phyloP scores from a whole-genome alignment of 2,113 vertebrate species.

The Corythornis madagascariensis region DNA sequence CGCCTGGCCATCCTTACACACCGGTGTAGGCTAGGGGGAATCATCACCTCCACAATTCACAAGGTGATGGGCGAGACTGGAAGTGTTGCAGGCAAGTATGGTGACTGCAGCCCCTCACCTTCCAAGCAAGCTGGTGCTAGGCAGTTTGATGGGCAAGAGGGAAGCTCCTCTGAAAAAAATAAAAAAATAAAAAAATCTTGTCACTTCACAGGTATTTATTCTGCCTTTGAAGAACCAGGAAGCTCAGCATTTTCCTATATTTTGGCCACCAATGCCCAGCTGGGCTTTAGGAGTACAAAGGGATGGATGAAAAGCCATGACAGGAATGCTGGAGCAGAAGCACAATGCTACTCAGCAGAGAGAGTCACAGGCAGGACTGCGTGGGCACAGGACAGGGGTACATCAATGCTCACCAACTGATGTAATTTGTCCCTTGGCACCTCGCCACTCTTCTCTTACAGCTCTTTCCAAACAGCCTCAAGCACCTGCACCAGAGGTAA shows the following conservation, averaged over 20 bases:
- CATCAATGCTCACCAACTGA: accelerated
- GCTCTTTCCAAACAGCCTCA: background rate
- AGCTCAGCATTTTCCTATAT: background rate
- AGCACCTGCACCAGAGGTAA: background rate
- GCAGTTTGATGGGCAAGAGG: background rate
- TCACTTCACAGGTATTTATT: background rate
- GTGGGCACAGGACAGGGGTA: background rate
- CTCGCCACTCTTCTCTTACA: background rate
- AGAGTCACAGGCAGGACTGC: background rate
- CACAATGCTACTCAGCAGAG: background rate
- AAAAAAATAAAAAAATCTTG: background rate
- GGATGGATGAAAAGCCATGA: background rate
- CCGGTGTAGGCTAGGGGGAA: background rate
- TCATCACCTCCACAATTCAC: accelerated
- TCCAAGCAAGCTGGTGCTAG: background rate
- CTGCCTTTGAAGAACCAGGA: background rate
- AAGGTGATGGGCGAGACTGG: background rate
- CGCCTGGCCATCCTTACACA: background rate
- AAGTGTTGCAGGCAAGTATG: background rate
- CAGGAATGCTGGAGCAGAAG: background rate
- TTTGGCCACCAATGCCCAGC: background rate
- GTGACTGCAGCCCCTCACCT: background rate
- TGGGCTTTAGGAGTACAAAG: background rate
- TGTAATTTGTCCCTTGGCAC: background rate
- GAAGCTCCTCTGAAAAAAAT: background rate